A percentile compares a stretch with the other conserved stretches of the same genome.
Conservation (phyloP, 2,113 vertebrate species). For the Sporophila hypoxantha region DNA sequence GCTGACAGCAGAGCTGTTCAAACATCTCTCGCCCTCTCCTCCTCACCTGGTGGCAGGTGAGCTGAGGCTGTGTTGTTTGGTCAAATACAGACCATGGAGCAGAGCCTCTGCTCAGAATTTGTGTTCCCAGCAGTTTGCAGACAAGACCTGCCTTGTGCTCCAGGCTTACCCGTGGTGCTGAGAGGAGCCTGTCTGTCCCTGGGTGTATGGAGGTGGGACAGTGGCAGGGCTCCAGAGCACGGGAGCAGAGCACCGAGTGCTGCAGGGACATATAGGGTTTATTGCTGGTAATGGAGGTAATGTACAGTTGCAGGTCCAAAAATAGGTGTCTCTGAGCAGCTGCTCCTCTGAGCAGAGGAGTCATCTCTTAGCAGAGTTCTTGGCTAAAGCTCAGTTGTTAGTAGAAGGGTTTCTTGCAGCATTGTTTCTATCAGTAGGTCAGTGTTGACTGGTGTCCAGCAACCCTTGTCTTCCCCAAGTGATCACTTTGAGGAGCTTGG, state of each 20-base stretch:
- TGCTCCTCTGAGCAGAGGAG: background rate
- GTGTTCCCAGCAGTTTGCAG: background rate
- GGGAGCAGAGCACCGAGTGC: background rate
- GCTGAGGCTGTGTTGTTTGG: background rate
- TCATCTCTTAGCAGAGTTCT: background rate
- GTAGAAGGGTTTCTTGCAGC: background rate
- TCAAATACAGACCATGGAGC: fast-evolving
- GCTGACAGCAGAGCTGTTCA: background rate
- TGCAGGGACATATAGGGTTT: background rate
- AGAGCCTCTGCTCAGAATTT: background rate
- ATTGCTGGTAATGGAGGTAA: background rate
- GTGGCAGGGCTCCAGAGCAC: background rate
- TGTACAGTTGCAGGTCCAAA: background rate
- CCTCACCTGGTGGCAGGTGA: background rate
- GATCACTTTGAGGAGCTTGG: background rate
- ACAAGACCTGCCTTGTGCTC: background rate
- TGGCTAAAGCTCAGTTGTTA: background rate
- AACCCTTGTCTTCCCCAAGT: background rate
- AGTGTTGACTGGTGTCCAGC: background rate
- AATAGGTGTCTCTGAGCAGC: background rate
- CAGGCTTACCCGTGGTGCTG: background rate
- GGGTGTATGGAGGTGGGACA: fast-evolving
- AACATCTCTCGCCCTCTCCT: fast-evolving
- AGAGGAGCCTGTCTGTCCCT: background rate
- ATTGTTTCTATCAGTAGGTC: background rate